Base-by-base conservation (phyloP, 1,140 invertebrate species). In the Dendrolimus punctatus region DNA sequence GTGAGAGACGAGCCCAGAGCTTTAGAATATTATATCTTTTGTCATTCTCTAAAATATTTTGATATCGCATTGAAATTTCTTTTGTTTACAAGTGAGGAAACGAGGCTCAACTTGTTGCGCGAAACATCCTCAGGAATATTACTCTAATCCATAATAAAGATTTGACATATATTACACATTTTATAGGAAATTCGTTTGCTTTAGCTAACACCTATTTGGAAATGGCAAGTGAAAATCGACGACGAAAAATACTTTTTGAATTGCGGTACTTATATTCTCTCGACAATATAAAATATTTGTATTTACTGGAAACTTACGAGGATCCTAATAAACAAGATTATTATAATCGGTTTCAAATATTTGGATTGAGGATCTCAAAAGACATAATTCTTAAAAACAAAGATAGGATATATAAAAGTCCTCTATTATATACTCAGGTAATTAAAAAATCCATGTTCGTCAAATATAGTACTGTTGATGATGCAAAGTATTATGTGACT, bases 361-460 rank as follows among this genome's bases (percentile, higher is more conserved):
- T 78, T 44, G 68, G 73, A 10, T 47, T 56, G 7, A 57, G 61
- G 51, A 58, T 72, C 49, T 76, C 78, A 46, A 77, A 71, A 59
- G 51, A 70, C 51, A 80, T 81, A 39, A 69, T 78, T 46, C 66
- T 53, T 1, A 70, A 71, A 37, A 64, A 81, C 50, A 81, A 78
- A 52, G 40, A 61, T 5, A 57, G 71, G 53, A 62, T 81, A n/a
- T 46, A 71, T 6, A 53, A 55, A 0, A 63, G 64, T 4, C 65
- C 73, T 37, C 41, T 44, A 8, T 44, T 74, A 8, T 81, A 78
- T 50, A 10, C 78, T 8, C 48, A 52, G 4, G 53, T 62, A 47
- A 9, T 81, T 23, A 60, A 72, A 49, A 60, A 53, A 51, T 62
- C 36, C 6, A 58, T 64, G 5, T 46, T 80, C 37, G 39, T 46